Percentiles rank a stretch among this genome's conserved stretches.
phyloP scores from a whole-genome alignment of 2,888 invertebrate species.

The Ceramica pisi region DNA sequence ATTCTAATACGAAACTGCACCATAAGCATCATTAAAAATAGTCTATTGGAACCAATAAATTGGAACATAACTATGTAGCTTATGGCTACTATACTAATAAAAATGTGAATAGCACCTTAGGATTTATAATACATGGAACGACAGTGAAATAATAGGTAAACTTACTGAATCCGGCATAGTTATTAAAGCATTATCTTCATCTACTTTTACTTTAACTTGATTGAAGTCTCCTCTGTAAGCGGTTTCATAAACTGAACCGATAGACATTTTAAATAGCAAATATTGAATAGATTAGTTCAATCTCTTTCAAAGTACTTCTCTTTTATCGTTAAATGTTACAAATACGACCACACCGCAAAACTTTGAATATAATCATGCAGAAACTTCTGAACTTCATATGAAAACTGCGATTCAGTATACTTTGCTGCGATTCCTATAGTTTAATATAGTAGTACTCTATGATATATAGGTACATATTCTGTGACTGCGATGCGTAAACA shows the following conservation, averaged over 20 bases:
- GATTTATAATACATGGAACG: background rate
- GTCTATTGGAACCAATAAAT: too few species aligned
- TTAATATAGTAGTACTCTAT: too few species aligned
- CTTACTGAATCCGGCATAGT: conserved; percentile 80
- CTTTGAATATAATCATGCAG: background rate
- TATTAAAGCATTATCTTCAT: conserved; percentile 85
- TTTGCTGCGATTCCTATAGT: too few species aligned
- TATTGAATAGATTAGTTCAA: background rate
- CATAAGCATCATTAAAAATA: too few species aligned
- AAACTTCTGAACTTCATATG: background rate
- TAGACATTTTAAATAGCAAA: conserved; percentile 77
- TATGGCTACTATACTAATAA: too few species aligned
- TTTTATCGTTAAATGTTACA: background rate
- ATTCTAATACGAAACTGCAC: background rate
- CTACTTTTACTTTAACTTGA: conserved; percentile 91
- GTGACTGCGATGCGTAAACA: too few species aligned
- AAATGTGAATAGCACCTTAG: background rate
- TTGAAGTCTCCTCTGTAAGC: conserved; percentile 94
- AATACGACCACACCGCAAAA: background rate
- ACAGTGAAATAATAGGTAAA: conserved; percentile 15
- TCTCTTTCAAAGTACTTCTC: background rate
- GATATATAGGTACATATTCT: too few species aligned
- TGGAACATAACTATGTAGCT: too few species aligned
- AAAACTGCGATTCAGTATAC: too few species aligned
- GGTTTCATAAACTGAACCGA: conserved; percentile 91